Percentiles rank a stretch among this genome's conserved stretches.
These are phyloP conservation scores for Hyperoplus lanceolatus DNA, from an alignment of 2,797 vertebrate species.

Conservation along the genomic window DNA sequence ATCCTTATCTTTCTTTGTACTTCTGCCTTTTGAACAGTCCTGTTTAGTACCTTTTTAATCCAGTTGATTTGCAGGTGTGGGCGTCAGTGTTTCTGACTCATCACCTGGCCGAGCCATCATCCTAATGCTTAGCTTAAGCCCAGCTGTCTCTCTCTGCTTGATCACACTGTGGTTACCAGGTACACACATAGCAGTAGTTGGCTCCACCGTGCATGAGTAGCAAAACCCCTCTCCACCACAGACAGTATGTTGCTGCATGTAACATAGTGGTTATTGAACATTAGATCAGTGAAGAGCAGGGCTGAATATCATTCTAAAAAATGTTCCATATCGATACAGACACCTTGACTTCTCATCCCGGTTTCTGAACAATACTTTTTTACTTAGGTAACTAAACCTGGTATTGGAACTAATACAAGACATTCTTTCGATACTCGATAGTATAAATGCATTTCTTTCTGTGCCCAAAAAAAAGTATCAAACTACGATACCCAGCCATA, in stretches of 20 bases:
- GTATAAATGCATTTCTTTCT: no score
- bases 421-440: no score
- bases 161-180: conserved; percentile 44
- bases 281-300: not conserved
- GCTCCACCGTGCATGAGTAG: conserved; percentile 11
- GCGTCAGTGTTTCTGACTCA: conserved; percentile 67
- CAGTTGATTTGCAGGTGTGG: conserved; percentile 73
- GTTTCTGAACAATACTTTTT: no score
- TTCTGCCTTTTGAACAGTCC: not conserved
- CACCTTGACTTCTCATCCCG: no score
- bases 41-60: conserved; percentile 41
- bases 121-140: conserved; percentile 57
- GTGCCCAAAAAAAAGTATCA: no score
- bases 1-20: not conserved
- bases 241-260: not conserved
- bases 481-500: no score
- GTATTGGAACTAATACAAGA: no score
- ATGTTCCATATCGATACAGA: no score
- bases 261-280: not conserved
- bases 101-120: conserved; percentile 48
- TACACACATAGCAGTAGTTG: conserved; percentile 33
- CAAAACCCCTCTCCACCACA: not conserved
- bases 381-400: no score
- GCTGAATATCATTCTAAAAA: no score
- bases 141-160: conserved; percentile 28